Evolutionary conservation across 2,888 invertebrate species (phyloP).

Genomic region (Bombyx huttoni): DNA sequence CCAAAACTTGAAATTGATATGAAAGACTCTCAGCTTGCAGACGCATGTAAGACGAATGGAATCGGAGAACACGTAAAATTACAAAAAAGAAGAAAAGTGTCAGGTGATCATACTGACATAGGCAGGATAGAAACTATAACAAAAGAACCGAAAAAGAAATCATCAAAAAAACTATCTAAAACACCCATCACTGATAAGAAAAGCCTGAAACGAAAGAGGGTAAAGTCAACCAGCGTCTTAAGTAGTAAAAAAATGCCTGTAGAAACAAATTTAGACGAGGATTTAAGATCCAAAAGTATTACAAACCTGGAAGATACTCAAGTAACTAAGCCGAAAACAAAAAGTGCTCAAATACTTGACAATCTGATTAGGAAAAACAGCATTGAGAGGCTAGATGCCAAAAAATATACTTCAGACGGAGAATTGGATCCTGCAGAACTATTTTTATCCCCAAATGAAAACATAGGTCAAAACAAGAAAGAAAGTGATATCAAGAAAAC

Average conservation of each 20-base stretch:
- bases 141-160: slow-evolving; percentile 46
- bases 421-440: slow-evolving; percentile 58
- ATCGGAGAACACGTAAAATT: slow-evolving; percentile 69
- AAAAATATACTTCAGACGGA: slow-evolving; percentile 45
- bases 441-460: slow-evolving; percentile 54
- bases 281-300: slow-evolving; percentile 24
- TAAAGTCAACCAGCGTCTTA: slow-evolving; percentile 22
- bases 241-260: slow-evolving; percentile 40
- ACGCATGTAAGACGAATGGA: slow-evolving; percentile 57
- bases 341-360: slow-evolving; percentile 67
- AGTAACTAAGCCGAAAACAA: slow-evolving; percentile 48
- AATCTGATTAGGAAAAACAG: slow-evolving; percentile 72
- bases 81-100: slow-evolving; percentile 68
- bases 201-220: slow-evolving; percentile 56
- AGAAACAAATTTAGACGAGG: slow-evolving; percentile 15
- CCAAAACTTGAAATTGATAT: slow-evolving; percentile 64
- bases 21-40: slow-evolving; percentile 60
- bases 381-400: slow-evolving; percentile 61
- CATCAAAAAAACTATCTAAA: slow-evolving; percentile 33
- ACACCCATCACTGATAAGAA: slow-evolving; percentile 47
- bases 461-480: slow-evolving; percentile 27
- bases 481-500: slow-evolving; percentile 40
- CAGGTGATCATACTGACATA: slow-evolving; percentile 44
- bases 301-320: slow-evolving; percentile 26
- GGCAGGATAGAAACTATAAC: slow-evolving; percentile 33